Conservation (phyloP, 2,888 invertebrate species). For the Kuschelorhynchus macadamiae region DNA sequence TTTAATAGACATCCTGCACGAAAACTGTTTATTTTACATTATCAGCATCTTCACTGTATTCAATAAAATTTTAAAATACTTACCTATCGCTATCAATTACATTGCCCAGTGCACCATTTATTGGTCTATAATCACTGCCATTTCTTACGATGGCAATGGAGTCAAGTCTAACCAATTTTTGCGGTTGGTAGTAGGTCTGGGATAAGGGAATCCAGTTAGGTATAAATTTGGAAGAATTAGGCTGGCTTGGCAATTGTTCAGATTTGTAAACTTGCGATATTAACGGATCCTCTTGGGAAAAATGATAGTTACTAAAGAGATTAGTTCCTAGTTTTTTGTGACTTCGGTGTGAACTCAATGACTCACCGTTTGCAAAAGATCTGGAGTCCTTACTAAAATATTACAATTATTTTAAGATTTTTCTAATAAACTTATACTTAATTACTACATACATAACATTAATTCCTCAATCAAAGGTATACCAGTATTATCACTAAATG, state of each 20-base stretch:
- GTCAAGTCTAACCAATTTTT: slow-evolving; percentile 60
- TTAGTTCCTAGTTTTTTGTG: slow-evolving; percentile 29
- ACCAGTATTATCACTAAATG: too few relatives aligned
- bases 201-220: slow-evolving; percentile 67
- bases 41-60: too few relatives aligned
- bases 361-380: neutral
- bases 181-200: slow-evolving; percentile 62
- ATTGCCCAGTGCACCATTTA: slow-evolving; percentile 57
- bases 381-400: slow-evolving; percentile 5
- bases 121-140: slow-evolving; percentile 56
- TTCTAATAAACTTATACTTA: too few relatives aligned
- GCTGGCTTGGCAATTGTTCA: neutral
- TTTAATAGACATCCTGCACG: too few relatives aligned
- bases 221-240: slow-evolving; percentile 56
- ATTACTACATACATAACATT: too few relatives aligned
- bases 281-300: slow-evolving; percentile 23
- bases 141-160: slow-evolving; percentile 62
- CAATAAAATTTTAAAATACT: too few relatives aligned
- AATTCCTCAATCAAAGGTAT: too few relatives aligned
- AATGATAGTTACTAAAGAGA: slow-evolving; percentile 26
- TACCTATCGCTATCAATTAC: slow-evolving; percentile 65
- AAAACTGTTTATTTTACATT: too few relatives aligned
- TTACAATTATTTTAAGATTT: neutral
- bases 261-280: slow-evolving; percentile 42
- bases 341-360: neutral